Base-by-base conservation (phyloP, 2,797 vertebrate genomes). In the Gila robusta region DNA sequence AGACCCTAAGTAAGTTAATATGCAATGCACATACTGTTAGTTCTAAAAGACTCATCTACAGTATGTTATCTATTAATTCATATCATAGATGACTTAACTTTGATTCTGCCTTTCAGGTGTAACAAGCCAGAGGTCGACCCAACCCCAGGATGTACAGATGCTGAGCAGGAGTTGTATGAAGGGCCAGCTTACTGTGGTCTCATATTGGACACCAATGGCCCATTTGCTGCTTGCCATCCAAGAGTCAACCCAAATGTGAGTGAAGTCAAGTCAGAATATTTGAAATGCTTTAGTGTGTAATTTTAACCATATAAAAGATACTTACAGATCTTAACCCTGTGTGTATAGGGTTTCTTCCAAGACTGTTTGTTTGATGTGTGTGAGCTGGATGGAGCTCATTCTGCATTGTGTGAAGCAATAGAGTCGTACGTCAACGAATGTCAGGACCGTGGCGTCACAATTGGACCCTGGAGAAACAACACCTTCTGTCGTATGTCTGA, bases 321-420 rank as follows among this genome's bases (percentile, higher is more conserved):
- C 44, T 26, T 3, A 74, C 44, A 67, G n/a, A 64, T 83, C n/a
- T 89, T 87, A n/a, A 89, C 17, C 88, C 19, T 87, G 47, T 86
- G 6, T 85, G 19, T 81, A 23, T 76, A 96, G 95, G 89, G 85
- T 79, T 94, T 93, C 91, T 95, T 96, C 90, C 92, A 73, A 73
- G 93, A 95, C 91, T 96, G 95, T 87, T 10, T 95, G 64, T 96
- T 94, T 91, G 95, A 96, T 85, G 77, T 96, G 87, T 96, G 95
- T 91, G 94, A 92, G 66, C 88, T 96, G 92, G 93, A 92, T 1
- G 95, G 95, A 54, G 92, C 91, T 79, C 87, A 83, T 64, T 91
- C 91, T 14, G 86, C 93, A 64, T 89, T 96, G 87, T 96, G 95
- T 77, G 95, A 96, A 90, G 94, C 94, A 56, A 93, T 96, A 14